Base-by-base conservation (phyloP, 1,140 invertebrate species). In the Drosophila elegans region DNA sequence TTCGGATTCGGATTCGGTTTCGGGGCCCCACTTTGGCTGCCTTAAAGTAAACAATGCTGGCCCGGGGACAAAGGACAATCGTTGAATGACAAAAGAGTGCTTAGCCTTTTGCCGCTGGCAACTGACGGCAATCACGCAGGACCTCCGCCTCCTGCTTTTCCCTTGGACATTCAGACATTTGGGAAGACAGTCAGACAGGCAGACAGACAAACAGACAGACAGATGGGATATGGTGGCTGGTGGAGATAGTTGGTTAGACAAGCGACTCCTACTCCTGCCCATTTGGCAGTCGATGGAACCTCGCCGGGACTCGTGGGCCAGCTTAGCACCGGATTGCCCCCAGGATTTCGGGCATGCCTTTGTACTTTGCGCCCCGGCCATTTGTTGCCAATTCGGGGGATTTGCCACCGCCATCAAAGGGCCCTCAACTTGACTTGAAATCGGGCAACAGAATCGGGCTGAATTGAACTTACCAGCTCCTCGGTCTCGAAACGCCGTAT, bases 401-500 rank as follows among this genome's bases (percentile, higher is more conserved):
- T 84, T 84, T 72, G 57, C 45, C 42, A 38, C 41, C 59, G 59
- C 39, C 76, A 79, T 73, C 61, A 68, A 53, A 68, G 38, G 39
- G 38, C 38, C 5, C 10, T 39, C 4, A 39, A 39, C 45, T 46
- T 6, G 44, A 42, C 32, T 45, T 60, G 42, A 38, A 63, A 59
- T 59, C 52, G 52, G 38, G 27, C 34, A 16, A 34, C 12, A 36
- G 32, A 48, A 45, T 38, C 29, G 41, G 7, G 46, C 36, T 44
- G 48, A 49, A 49, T 55, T 2, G 29, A 13, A 86, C 88, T 78
- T 89, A 92, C 91, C 63, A 42, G 72, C 80, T 66, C 92, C 91
- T 54, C 93, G 94, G 45, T 96, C 95, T 56, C 96, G 94, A 85
- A 95, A 95, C 11, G 96, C 96, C 6, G 96, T 97, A 93, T 95